phyloP scores from a whole-genome alignment of 2,797 vertebrate genomes.

The Cynodonichthys magdalenae region DNA sequence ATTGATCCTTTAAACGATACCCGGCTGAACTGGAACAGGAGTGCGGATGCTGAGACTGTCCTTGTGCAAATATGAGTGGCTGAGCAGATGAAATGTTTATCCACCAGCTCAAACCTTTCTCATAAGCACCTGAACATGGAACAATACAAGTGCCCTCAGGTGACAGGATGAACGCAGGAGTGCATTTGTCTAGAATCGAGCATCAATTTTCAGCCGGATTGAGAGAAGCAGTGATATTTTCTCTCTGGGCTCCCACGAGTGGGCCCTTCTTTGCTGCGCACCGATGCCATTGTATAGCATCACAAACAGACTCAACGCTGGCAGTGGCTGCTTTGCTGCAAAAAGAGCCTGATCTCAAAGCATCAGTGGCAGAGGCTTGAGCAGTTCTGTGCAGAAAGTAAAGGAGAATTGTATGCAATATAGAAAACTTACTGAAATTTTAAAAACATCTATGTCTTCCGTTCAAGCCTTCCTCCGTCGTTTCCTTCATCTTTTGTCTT shows the following conservation, averaged over 20 bases:
- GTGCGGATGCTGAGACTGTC: constrained; percentile 11
- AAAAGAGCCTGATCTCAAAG: constrained; percentile 27
- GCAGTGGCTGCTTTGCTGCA: constrained; percentile 26
- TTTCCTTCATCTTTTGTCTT: constrained; percentile 52
- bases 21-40: constrained; percentile 14
- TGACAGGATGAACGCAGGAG: constrained; percentile 67
- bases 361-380: constrained; percentile 6
- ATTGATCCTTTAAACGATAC: constrained; percentile 34
- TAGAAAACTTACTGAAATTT: neutral
- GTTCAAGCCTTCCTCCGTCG: constrained; percentile 22
- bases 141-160: constrained; percentile 52
- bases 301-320: constrained; percentile 40
- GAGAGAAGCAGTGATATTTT: constrained; percentile 46
- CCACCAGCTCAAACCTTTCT: constrained; percentile 24
- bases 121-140: constrained; percentile 46
- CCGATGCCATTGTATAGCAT: constrained; percentile 24
- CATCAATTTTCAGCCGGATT: constrained; percentile 47
- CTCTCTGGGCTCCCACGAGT: constrained; percentile 53
- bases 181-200: constrained; percentile 55
- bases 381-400: constrained; percentile 16
- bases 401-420: constrained; percentile 2
- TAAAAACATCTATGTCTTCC: constrained; percentile 10
- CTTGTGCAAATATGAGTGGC: constrained; percentile 39
- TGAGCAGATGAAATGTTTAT: constrained; percentile 43
- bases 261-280: constrained; percentile 44